Conservation (phyloP, 2,113 vertebrate species). For the Microcebus jonahi region DNA sequence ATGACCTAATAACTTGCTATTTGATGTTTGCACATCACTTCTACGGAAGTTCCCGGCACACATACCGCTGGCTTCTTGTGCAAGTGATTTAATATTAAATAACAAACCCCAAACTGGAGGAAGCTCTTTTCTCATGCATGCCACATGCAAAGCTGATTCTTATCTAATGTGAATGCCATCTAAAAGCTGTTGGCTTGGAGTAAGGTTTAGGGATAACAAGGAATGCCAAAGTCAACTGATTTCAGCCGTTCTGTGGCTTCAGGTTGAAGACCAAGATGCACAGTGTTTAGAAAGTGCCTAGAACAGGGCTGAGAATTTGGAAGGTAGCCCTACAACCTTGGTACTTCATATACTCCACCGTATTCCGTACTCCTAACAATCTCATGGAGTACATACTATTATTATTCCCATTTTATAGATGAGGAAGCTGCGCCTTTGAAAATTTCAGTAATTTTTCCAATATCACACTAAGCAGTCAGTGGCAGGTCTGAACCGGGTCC, state of each 20-base stretch:
- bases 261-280: background rate
- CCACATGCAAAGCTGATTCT: background rate
- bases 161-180: background rate
- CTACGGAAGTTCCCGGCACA: background rate
- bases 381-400: background rate
- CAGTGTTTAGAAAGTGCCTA: fast-evolving
- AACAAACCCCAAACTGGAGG: background rate
- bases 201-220: background rate
- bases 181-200: background rate
- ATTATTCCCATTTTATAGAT: background rate
- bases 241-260: background rate
- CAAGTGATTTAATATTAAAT: constrained; percentile 22
- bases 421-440: background rate
- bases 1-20: constrained; percentile 55
- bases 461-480: background rate
- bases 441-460: background rate
- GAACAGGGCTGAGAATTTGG: background rate
- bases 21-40: background rate
- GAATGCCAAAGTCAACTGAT: background rate
- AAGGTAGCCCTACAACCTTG: fast-evolving
- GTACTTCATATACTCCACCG: fast-evolving
- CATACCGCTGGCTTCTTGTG: background rate
- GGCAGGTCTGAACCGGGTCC: background rate
- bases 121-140: background rate
- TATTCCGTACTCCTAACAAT: background rate